Percentiles rank a stretch among this genome's conserved stretches.
Conservation (phyloP, 2,888 invertebrate species). For the Coenonympha glycerion region DNA sequence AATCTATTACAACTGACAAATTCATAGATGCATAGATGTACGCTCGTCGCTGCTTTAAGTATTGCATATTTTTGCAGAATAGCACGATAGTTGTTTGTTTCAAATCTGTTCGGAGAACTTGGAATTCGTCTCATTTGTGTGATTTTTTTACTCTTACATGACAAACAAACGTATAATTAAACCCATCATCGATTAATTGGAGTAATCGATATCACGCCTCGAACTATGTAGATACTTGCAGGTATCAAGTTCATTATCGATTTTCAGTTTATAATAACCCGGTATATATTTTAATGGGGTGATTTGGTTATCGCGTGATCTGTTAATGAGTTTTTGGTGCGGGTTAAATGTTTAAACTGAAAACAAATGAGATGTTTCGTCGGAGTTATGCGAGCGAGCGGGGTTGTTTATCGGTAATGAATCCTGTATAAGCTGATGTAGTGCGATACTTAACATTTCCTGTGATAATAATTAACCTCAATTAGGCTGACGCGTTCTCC, state of each 20-base stretch:
- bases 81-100: no score
- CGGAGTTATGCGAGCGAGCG: conserved; percentile 35
- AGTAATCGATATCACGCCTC: conserved; percentile 53
- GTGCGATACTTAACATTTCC: conserved; percentile 12
- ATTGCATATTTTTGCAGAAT: no score
- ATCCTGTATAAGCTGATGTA: conserved; percentile 11
- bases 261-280: conserved; percentile 25
- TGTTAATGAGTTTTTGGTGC: conserved; percentile 52
- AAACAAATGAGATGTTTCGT: conserved; percentile 50
- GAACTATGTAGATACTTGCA: no score
- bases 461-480: conserved; percentile 14
- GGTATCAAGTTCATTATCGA: conserved; percentile 29
- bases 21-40: no score
- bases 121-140: no score
- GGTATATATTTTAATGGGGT: conserved; percentile 40
- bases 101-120: no score
- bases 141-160: no score
- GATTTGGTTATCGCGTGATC: conserved; percentile 58
- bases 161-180: conserved; percentile 23
- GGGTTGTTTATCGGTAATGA: conserved; percentile 19
- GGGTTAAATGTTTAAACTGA: conserved; percentile 45
- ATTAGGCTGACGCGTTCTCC: conserved; percentile 9
- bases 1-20: no score
- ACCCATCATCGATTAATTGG: conserved; percentile 51
- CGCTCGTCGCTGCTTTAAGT: no score